Evolutionary conservation across 2,113 vertebrate genomes (phyloP).

Genomic region (Ochotona curzoniae): DNA sequence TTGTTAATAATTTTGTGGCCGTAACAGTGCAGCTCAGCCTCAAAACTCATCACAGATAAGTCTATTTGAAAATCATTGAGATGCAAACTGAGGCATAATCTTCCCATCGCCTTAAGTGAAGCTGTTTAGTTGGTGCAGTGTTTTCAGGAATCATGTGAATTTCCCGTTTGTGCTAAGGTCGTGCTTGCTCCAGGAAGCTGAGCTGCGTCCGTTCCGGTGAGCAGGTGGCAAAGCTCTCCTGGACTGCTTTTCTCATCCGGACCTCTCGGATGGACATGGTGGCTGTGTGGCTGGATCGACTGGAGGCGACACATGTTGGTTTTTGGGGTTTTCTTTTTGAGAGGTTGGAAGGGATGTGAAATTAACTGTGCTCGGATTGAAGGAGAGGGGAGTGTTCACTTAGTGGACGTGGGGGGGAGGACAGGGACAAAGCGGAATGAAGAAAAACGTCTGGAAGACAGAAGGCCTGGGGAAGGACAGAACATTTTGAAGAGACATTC

Average conservation of each 20-base stretch:
- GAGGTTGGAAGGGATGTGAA: conserved; percentile 2
- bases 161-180: conserved; percentile 39
- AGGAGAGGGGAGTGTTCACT: background rate
- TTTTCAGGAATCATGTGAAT: conserved; percentile 25
- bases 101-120: background rate
- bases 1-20: background rate
- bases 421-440: background rate
- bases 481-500: background rate
- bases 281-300: background rate
- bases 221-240: background rate
- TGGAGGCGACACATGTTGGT: background rate
- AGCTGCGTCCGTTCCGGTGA: conserved; percentile 68
- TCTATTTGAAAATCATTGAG: background rate
- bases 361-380: background rate
- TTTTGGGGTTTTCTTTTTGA: background rate
- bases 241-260: background rate
- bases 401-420: background rate
- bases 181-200: background rate
- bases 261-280: conserved; percentile 18
- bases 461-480: background rate
- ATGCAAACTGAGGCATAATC: background rate
- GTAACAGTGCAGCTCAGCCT: background rate
- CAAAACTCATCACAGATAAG: background rate
- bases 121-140: background rate
- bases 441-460: background rate